phyloP scores from a whole-genome alignment of 92 coral and sea anemone species.

The Virgularia gustaviana region DNA sequence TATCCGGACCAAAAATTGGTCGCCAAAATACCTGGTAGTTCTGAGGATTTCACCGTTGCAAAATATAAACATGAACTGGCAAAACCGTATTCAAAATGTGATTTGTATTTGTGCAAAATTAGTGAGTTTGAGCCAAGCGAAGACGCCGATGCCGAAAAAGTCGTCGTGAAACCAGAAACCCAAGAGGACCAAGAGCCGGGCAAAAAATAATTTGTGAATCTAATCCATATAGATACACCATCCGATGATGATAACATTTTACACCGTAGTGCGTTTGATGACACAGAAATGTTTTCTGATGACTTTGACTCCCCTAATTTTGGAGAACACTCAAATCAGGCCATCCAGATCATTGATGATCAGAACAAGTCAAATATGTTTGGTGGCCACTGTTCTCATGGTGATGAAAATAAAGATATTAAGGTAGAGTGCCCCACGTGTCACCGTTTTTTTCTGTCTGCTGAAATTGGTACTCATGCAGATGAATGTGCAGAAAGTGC shows the following conservation, averaged over 20 bases:
- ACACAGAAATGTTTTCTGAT: not conserved
- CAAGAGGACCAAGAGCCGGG: not conserved
- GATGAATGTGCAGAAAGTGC: not conserved
- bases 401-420: not conserved
- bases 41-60: conserved; percentile 34
- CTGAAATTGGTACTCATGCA: not conserved
- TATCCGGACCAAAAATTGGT: conserved; percentile 52
- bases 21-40: conserved; percentile 42
- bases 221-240: not conserved
- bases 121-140: not conserved
- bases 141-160: not conserved
- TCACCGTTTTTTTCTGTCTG: not conserved
- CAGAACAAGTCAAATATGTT: no score
- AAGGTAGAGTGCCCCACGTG: not conserved
- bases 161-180: not conserved
- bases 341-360: not conserved
- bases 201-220: not conserved
- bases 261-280: not conserved
- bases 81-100: no score
- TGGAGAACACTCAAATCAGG: not conserved
- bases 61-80: conserved; percentile 46
- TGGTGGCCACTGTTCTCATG: not conserved
- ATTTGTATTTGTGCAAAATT: conserved; percentile 8
- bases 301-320: not conserved
- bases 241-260: not conserved